These are phyloP conservation scores for Adelphocoris suturalis DNA, from an alignment of 2,888 invertebrate genomes.

Conservation along the genomic window DNA sequence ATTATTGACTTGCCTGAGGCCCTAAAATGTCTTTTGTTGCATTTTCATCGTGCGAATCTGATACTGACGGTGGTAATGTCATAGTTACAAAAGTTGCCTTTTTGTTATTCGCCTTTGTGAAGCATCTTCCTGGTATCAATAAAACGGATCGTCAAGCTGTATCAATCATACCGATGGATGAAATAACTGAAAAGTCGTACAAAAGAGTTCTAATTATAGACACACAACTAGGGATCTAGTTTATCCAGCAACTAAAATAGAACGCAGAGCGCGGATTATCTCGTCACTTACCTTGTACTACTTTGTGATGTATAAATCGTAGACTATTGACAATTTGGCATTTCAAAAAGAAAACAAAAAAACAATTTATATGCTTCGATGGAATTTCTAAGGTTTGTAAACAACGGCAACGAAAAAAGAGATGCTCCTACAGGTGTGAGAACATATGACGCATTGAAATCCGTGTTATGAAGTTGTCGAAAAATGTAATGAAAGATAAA, in stretches of 20 bases:
- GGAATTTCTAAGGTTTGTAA: slow-evolving; percentile 18
- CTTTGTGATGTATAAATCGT: slow-evolving; percentile 1
- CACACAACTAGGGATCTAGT: not conserved
- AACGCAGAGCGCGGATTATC: not conserved
- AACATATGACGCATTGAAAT: not conserved
- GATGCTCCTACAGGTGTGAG: slow-evolving; percentile 14
- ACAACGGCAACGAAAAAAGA: slow-evolving; percentile 24
- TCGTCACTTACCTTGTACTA: not conserved
- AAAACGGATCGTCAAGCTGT: not conserved
- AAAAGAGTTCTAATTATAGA: slow-evolving; percentile 47
- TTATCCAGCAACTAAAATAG: not conserved
- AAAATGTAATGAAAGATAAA: not conserved
- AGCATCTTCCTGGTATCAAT: slow-evolving; percentile 39
- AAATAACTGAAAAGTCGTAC: not conserved
- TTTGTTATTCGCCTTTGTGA: not conserved
- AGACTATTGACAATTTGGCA: slow-evolving; percentile 56
- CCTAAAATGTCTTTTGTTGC: slow-evolving; percentile 54
- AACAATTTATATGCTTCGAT: not conserved
- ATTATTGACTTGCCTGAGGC: slow-evolving; percentile 45
- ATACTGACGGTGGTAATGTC: slow-evolving; percentile 58
- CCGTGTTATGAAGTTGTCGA: not conserved
- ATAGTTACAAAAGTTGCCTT: slow-evolving; percentile 53
- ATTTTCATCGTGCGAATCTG: slow-evolving; percentile 58
- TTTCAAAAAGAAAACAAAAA: not conserved
- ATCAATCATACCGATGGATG: not conserved